phyloP scores from a whole-genome alignment of 2,888 invertebrate species.

The Gandaritis pyraliata region DNA sequence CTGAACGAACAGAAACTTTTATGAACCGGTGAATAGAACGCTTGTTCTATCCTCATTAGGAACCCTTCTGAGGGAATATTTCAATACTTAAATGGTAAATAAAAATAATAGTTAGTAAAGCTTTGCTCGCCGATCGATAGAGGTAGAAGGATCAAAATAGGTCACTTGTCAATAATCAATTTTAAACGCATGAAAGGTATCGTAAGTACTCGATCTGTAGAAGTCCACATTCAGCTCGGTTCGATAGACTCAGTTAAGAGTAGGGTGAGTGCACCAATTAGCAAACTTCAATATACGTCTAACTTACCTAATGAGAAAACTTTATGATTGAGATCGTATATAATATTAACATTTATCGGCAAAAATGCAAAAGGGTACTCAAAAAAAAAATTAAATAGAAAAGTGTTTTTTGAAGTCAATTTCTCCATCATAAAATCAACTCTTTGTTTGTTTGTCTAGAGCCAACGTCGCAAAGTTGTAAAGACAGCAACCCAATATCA shows the following conservation, averaged over 20 bases:
- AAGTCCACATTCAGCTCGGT: conserved; percentile 24
- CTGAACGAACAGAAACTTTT: no score
- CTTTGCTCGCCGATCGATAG: neutral
- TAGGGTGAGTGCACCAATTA: conserved; percentile 51
- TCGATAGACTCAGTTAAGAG: conserved; percentile 49
- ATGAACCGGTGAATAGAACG: no score
- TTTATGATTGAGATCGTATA: conserved; percentile 47
- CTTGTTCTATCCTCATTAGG: no score
- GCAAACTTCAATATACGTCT: conserved; percentile 48
- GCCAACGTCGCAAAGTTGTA: no score
- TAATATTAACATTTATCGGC: conserved; percentile 33
- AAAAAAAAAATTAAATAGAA: no score
- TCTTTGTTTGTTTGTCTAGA: no score
- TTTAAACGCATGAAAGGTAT: conserved; percentile 8
- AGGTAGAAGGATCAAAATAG: conserved; percentile 5
- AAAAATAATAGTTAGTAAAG: neutral
- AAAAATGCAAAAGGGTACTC: no score
- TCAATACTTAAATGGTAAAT: conserved; percentile 17
- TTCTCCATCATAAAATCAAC: no score
- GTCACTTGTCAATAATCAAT: conserved; percentile 6
- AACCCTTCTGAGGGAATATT: no score
- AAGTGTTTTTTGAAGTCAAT: no score
- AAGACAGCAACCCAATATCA: no score
- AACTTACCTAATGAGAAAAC: conserved; percentile 60
- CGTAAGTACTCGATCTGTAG: neutral